Evolutionary conservation across 2,888 invertebrate genomes (phyloP).

Genomic region (Pyrrhia umbra): DNA sequence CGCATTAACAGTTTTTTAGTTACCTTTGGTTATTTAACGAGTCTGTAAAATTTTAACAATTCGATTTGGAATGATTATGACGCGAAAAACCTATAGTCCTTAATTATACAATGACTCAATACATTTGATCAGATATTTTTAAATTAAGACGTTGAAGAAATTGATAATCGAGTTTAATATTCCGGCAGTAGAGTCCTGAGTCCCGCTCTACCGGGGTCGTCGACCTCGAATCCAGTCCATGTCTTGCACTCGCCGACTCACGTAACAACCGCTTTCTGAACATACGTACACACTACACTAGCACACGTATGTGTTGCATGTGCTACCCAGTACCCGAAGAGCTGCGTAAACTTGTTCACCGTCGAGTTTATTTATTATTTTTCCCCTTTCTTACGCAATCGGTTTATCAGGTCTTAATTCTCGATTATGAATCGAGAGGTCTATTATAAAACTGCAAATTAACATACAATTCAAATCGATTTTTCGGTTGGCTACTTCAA

Average conservation of each 20-base stretch:
- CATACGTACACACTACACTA: conserved; percentile 66
- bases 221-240: conserved; percentile 87
- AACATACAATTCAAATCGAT: conserved; percentile 50
- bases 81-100: no score
- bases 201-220: conserved; percentile 85
- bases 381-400: conserved; percentile 14
- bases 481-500: conserved; percentile 27
- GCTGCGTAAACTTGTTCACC: conserved; percentile 41
- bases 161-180: conserved; percentile 76
- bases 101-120: no score
- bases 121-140: conserved; percentile 19
- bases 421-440: background rate
- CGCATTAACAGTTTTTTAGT: conserved; percentile 7
- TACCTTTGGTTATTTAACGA: no score
- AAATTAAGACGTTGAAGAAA: conserved; percentile 54
- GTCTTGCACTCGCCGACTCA: conserved; percentile 86
- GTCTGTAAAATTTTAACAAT: no score
- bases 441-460: conserved; percentile 41
- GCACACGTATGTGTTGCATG: conserved; percentile 57
- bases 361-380: conserved; percentile 35
- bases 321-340: conserved; percentile 47
- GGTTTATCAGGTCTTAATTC: conserved; percentile 19
- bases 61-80: no score
- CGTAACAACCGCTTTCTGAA: conserved; percentile 86
- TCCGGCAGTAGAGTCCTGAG: conserved; percentile 86